A percentile compares a stretch with the other conserved stretches of the same genome.
These are phyloP conservation scores for Symphodus melops DNA, from an alignment of 2,113 vertebrate genomes.

Conservation along the genomic window DNA sequence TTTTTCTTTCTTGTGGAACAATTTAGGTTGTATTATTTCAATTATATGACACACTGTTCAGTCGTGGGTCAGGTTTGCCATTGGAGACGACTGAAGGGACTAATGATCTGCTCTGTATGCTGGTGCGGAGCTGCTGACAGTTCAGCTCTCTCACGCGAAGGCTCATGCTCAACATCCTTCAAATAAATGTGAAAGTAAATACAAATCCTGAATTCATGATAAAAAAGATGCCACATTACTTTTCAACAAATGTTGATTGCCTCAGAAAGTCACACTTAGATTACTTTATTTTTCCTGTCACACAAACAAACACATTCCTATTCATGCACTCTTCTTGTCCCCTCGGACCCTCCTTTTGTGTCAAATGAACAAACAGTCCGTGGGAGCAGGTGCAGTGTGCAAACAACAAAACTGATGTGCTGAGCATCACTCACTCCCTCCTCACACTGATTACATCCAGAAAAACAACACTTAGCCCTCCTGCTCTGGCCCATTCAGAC, in stretches of 20 bases:
- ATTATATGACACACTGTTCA: constrained; percentile 13
- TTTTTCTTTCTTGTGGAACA: constrained; percentile 9
- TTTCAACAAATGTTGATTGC: neutral
- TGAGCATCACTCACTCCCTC: constrained; percentile 13
- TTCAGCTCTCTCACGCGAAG: neutral
- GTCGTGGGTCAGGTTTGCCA: neutral
- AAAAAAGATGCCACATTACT: neutral
- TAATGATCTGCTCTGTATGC: constrained; percentile 40
- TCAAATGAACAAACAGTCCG: constrained; percentile 21
- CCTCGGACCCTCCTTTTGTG: constrained; percentile 21
- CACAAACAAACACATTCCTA: neutral
- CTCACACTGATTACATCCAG: constrained; percentile 46
- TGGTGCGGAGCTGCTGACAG: constrained; percentile 24
- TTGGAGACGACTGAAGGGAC: neutral
- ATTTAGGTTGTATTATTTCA: neutral
- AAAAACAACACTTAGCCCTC: constrained; percentile 25
- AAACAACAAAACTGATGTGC: constrained; percentile 30
- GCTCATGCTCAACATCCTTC: neutral
- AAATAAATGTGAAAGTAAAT: constrained; percentile 4
- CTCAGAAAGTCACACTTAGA: too few species aligned
- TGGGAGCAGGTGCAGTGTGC: constrained; percentile 40
- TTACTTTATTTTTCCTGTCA: neutral
- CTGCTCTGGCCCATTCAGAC: constrained; percentile 15
- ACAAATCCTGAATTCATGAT: constrained; percentile 31
- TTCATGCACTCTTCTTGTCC: neutral